phyloP scores from a whole-genome alignment of 2,797 vertebrate species.

The Crax fasciolata region DNA sequence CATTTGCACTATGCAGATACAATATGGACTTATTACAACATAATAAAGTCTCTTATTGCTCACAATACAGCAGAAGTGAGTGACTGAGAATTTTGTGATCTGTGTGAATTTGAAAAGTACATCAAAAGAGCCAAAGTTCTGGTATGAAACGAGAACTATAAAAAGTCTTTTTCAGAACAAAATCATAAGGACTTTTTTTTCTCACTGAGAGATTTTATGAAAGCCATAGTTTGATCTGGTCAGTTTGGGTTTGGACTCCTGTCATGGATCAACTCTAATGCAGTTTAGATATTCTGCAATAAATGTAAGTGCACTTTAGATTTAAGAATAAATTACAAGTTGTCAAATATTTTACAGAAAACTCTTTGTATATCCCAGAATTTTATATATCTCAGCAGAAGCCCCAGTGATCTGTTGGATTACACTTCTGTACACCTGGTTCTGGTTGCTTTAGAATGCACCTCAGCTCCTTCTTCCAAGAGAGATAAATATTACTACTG shows the following conservation, averaged over 20 bases:
- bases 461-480: background rate
- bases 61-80: background rate
- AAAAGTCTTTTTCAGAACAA: background rate
- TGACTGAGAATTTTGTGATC: background rate
- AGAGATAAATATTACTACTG: constrained; percentile 26
- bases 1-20: background rate
- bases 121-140: constrained; percentile 1
- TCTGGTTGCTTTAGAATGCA: constrained; percentile 49
- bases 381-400: constrained; percentile 38
- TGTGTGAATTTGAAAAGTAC: background rate
- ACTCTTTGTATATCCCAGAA: background rate
- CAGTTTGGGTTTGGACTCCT: constrained; percentile 11
- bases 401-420: background rate
- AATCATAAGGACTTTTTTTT: background rate
- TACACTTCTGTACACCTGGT: background rate
- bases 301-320: constrained; percentile 25
- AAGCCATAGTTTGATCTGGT: background rate
- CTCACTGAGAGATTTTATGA: background rate
- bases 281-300: constrained; percentile 17
- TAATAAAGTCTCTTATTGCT: background rate
- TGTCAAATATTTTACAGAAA: constrained; percentile 19
- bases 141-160: background rate
- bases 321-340: constrained; percentile 34
- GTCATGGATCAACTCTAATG: constrained; percentile 16
- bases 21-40: background rate